Evolutionary conservation across 2,797 vertebrate genomes (phyloP), one percentile per base, ranked within the genome.

Genomic region (Danio jaintianensis): DNA sequence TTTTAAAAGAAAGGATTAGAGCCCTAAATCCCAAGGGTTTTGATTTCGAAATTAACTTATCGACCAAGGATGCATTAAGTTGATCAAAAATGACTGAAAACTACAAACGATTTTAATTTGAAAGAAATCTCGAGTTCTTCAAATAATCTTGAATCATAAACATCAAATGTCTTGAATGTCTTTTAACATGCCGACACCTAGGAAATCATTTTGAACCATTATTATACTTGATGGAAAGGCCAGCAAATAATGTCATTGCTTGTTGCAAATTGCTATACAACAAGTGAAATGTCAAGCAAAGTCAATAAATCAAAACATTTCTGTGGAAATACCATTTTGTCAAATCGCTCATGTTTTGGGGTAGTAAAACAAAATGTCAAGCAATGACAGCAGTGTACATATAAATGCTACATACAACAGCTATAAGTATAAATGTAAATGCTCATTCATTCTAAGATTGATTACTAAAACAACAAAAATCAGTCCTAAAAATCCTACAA

Each of bases 111-210:
- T 29, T 29, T 29, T 29, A 29, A 29, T 29, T 29, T 29, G 29
- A 29, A 29, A 29, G 29, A 29, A 29, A 29, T 29, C 29, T 29
- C 3, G 29, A 1, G 29, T 29, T 29, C 29, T 61, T 38, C 16
- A 7, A 36, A 61, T 7, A 7, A 12, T 13, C 3, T 6, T 38
- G 58, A 20, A 56, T 48, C 22, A 50, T 36, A 69, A 45, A 7
- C 47, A 48, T 48, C 52, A 69, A 38, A 69, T 69, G 15, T 20
- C n/a, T 67, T 67, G 15, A 67, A 48, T 29, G 20, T 48, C 18
- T 13, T 5, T 48, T 48, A 47, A 66, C 43, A 66, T 52, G 47
- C 45, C 50, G 10, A 38, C 15, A 29, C 58, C 3, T 15, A 6
- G 9, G 9, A 16, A 52, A 16, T 52, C 5, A 52, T 69, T 69